A percentile compares a stretch with the other conserved stretches of the same genome.
Conservation (phyloP, 1,140 invertebrate genomes). For the Triops cancriformis region DNA sequence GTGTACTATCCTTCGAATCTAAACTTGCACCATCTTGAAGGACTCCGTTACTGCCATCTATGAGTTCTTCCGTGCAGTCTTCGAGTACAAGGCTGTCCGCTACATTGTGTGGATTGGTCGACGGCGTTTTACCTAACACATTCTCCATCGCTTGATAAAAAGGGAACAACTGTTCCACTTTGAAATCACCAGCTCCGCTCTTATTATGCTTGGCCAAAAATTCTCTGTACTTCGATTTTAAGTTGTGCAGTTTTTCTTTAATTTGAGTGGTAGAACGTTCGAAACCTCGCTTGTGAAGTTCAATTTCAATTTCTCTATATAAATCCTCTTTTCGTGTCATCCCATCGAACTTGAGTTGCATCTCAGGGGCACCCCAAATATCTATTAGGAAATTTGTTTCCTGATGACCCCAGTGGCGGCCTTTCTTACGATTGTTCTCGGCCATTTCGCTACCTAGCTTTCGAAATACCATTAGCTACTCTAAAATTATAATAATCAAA, state of each 20-base stretch:
- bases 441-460: not conserved
- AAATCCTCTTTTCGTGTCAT: not conserved
- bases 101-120: not conserved
- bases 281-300: not conserved
- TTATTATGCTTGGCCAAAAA: not conserved
- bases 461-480: not conserved
- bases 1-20: not conserved
- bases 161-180: not conserved
- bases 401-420: no score
- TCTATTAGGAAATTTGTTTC: no score
- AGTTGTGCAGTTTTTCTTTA: not conserved
- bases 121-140: not conserved
- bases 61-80: not conserved
- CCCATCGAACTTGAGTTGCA: not conserved
- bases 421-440: not conserved
- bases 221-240: not conserved
- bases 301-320: not conserved
- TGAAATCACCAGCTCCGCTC: not conserved
- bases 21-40: not conserved
- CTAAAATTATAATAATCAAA: no score
- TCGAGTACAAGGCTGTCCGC: not conserved
- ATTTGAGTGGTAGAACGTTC: not conserved
- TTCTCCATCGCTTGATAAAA: not conserved
- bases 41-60: not conserved
- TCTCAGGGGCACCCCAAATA: not conserved